These are phyloP conservation scores for crab-eating macaque (Macaca fascicularis) DNA, from an alignment of 2,113 vertebrate species.

Conservation along the genomic window DNA sequence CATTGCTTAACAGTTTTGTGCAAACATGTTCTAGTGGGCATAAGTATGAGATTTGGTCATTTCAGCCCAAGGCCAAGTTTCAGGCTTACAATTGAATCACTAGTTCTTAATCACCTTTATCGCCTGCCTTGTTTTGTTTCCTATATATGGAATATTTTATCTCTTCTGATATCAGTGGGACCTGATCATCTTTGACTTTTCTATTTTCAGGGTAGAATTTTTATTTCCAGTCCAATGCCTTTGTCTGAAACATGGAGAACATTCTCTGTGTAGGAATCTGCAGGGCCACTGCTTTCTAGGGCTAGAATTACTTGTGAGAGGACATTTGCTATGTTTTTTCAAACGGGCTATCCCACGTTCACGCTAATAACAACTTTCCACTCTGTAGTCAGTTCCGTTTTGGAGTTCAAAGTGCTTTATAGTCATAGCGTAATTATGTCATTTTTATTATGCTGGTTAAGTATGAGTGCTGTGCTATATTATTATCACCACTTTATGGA, in stretches of 20 bases:
- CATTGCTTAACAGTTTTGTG: constrained; percentile 70
- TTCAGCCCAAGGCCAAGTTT: constrained; percentile 59
- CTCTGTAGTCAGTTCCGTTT: constrained; percentile 25
- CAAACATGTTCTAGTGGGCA: constrained; percentile 60
- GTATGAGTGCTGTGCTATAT: neutral
- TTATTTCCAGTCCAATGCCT: neutral
- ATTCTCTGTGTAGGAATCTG: neutral
- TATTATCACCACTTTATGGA: constrained; percentile 42
- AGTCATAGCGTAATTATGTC: constrained; percentile 45
- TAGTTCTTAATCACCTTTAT: constrained; percentile 34
- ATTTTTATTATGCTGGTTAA: constrained; percentile 52
- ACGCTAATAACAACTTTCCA: constrained; percentile 48
- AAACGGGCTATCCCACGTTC: neutral
- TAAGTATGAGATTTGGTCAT: constrained; percentile 68
- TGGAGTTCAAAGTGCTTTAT: constrained; percentile 61
- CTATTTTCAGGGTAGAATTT: neutral
- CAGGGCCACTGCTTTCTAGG: neutral
- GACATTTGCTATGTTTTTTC: neutral
- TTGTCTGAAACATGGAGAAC: neutral
- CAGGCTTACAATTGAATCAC: constrained; percentile 39
- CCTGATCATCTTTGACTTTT: neutral
- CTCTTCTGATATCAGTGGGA: neutral
- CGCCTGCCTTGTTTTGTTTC: neutral
- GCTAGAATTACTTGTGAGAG: constrained; percentile 5
- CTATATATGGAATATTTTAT: neutral